Evolutionary conservation across 1,140 invertebrate genomes (phyloP).

Genomic region (Augochlora pura): DNA sequence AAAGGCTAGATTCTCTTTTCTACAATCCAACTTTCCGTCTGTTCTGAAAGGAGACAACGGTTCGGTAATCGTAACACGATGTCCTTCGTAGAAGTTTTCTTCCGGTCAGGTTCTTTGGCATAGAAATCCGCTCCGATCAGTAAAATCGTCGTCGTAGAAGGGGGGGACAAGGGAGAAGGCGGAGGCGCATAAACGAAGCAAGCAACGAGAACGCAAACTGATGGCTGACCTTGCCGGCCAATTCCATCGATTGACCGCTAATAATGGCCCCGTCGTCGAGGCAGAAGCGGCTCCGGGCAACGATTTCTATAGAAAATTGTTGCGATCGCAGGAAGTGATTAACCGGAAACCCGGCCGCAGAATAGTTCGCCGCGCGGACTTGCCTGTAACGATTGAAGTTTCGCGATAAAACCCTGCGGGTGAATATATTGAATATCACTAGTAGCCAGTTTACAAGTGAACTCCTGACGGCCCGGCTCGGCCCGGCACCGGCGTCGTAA

Average conservation of each 20-base stretch:
- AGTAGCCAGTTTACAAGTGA: neutral
- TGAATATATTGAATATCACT: constrained; percentile 8
- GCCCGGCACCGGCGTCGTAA: neutral
- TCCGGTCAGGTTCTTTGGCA: too few species aligned
- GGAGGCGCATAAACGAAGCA: neutral
- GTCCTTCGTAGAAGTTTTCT: too few species aligned
- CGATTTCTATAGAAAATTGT: constrained; percentile 26
- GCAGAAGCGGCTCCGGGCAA: neutral
- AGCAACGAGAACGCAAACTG: constrained; percentile 9
- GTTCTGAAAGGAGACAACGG: too few species aligned
- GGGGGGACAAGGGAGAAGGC: too few species aligned
- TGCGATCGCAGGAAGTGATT: constrained; percentile 15
- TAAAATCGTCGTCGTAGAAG: neutral
- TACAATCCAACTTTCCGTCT: too few species aligned
- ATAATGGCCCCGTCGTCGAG: constrained; percentile 16
- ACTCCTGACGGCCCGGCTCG: neutral
- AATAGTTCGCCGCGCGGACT: neutral
- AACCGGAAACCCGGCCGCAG: constrained; percentile 27
- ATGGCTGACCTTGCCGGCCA: constrained; percentile 22
- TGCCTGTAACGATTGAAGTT: constrained; percentile 7
- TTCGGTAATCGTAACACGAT: too few species aligned
- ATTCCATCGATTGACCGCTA: constrained; percentile 37
- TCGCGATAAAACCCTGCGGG: constrained; percentile 5
- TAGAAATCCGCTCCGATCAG: too few species aligned
- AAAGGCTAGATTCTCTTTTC: too few species aligned